Evolutionary conservation across 2,888 invertebrate genomes (phyloP).

Genomic region (Drosophila diplacantha): DNA sequence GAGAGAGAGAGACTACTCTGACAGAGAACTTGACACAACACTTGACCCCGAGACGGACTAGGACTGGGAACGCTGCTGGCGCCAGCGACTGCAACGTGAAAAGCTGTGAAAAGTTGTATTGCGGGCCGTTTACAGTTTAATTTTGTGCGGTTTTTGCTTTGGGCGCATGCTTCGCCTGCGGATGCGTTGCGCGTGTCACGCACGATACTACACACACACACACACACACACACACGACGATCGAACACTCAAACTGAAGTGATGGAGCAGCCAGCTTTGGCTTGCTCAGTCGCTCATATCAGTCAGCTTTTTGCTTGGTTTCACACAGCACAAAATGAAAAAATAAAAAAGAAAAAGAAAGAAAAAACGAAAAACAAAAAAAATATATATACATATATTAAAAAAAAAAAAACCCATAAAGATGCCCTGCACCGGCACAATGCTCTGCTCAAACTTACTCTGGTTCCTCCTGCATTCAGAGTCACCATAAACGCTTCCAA

Average conservation of each 20-base stretch:
- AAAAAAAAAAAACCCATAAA: constrained; percentile 5
- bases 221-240: neutral
- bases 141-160: constrained; percentile 14
- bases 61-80: constrained; percentile 11
- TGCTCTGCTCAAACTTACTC: neutral
- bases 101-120: constrained; percentile 5
- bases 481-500: neutral
- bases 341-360: neutral
- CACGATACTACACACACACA: neutral
- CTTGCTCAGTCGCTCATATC: neutral
- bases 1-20: neutral
- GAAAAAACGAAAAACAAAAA: constrained; percentile 3
- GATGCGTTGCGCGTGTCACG: constrained; percentile 14
- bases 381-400: constrained; percentile 4
- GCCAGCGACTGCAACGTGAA: constrained; percentile 19
- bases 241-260: neutral
- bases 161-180: constrained; percentile 20
- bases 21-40: neutral
- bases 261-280: constrained; percentile 30
- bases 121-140: constrained; percentile 10
- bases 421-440: constrained; percentile 14
- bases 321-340: constrained; percentile 10
- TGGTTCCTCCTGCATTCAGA: constrained; percentile 7
- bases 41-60: neutral
- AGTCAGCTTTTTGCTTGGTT: constrained; percentile 15